phyloP scores from a whole-genome alignment of 2,113 vertebrate species.

The Daphoenositta chrysoptera region DNA sequence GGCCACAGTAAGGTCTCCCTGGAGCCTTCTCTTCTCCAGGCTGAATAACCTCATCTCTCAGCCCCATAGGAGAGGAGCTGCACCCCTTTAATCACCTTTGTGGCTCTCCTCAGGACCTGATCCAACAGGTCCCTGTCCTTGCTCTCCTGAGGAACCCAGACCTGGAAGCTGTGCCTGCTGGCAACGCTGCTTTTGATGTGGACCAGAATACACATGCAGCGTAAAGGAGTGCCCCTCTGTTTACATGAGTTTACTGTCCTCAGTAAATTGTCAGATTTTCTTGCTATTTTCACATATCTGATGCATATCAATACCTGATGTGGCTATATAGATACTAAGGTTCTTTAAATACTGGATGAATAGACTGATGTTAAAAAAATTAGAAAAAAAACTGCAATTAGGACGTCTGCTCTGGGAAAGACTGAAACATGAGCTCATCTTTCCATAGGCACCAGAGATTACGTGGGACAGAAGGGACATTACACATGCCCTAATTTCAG shows the following conservation, averaged over 20 bases:
- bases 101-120: not conserved
- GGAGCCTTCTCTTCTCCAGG: not conserved
- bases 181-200: not conserved
- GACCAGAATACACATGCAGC: not conserved
- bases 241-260: not conserved
- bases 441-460: constrained; percentile 17
- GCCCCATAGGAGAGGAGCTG: not conserved
- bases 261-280: not conserved
- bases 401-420: not conserved
- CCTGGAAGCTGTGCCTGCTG: not conserved
- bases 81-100: not conserved
- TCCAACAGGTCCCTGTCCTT: not conserved
- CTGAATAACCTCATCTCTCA: not conserved
- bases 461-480: not conserved
- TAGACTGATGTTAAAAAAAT: not conserved
- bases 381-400: not conserved
- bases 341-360: not conserved
- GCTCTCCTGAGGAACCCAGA: not conserved
- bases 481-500: constrained; percentile 24
- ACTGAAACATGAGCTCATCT: constrained; percentile 23
- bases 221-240: not conserved
- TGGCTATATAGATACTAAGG: not conserved
- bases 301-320: not conserved
- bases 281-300: not conserved
- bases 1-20: not conserved